phyloP scores from a whole-genome alignment of 2,888 invertebrate species.

The Didymodactylos carnosus region DNA sequence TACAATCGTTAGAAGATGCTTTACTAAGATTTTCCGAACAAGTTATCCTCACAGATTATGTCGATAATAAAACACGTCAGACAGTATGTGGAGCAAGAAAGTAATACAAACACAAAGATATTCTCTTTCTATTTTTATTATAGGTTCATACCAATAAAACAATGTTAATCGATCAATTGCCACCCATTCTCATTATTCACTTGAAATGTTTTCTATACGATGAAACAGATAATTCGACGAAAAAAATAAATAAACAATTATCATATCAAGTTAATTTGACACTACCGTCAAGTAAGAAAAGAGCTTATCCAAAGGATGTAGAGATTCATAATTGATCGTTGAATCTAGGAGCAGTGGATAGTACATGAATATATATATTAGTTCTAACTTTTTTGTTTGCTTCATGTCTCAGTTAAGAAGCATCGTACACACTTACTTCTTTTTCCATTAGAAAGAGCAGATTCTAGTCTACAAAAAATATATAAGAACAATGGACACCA shows the following conservation, averaged over 20 bases:
- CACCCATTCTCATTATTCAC: conserved; percentile 67
- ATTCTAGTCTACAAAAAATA: too few relatives aligned
- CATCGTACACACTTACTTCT: too few relatives aligned
- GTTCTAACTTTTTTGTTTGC: too few relatives aligned
- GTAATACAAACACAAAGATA: not conserved
- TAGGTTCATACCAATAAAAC: conserved; percentile 60
- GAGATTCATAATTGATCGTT: conserved; percentile 22
- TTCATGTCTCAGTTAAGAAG: too few relatives aligned
- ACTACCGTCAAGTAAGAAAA: not conserved
- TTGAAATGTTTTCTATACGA: conserved; percentile 69
- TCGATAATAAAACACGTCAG: not conserved
- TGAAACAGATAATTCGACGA: conserved; percentile 63
- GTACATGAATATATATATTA: too few relatives aligned
- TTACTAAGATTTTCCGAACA: not conserved
- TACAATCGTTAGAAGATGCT: not conserved
- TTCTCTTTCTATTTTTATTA: conserved; percentile 14
- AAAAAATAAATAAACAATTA: conserved; percentile 71
- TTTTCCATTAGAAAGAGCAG: too few relatives aligned
- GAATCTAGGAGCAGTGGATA: too few relatives aligned
- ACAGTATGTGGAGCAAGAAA: not conserved
- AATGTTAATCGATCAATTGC: conserved; percentile 65
- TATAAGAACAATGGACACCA: too few relatives aligned
- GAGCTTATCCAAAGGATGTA: conserved; percentile 58
- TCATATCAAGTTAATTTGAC: conserved; percentile 49
- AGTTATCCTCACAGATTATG: not conserved